These are phyloP conservation scores for Ophiothrix spiculata DNA, from an alignment of 35 echinoderm and acorn worm species.

Conservation along the genomic window DNA sequence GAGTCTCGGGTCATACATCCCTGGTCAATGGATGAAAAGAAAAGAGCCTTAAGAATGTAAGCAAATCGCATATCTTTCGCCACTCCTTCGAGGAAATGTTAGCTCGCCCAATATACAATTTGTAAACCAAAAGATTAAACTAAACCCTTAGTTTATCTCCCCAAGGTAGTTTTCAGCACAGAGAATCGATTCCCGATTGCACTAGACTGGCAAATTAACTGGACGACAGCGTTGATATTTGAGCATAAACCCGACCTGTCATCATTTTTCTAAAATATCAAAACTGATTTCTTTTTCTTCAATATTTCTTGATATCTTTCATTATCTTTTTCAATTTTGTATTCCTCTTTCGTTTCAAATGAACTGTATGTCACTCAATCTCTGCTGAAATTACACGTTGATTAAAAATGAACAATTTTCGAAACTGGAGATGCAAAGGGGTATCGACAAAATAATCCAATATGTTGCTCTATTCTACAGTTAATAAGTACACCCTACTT, in stretches of 20 bases:
- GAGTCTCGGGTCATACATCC: conserved; percentile 8
- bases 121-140: too few species aligned
- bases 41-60: neutral
- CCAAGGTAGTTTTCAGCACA: neutral
- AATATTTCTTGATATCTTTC: neutral
- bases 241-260: neutral
- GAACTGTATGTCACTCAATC: conserved; percentile 8
- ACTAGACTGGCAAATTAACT: conserved; percentile 8
- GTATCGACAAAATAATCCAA: too few species aligned
- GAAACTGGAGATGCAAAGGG: too few species aligned
- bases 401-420: conserved; percentile 10
- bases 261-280: conserved; percentile 14
- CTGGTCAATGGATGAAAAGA: neutral
- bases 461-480: neutral
- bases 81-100: neutral
- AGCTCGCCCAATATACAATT: too few species aligned
- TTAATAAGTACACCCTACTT: neutral
- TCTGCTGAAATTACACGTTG: neutral
- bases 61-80: neutral
- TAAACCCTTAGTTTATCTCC: too few species aligned
- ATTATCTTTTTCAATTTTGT: neutral
- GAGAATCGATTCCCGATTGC: neutral
- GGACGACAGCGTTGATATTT: neutral
- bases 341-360: conserved; percentile 9
- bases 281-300: neutral